Evolutionary conservation across 2,797 vertebrate species (phyloP).

Genomic region (Crenuchus spilurus): DNA sequence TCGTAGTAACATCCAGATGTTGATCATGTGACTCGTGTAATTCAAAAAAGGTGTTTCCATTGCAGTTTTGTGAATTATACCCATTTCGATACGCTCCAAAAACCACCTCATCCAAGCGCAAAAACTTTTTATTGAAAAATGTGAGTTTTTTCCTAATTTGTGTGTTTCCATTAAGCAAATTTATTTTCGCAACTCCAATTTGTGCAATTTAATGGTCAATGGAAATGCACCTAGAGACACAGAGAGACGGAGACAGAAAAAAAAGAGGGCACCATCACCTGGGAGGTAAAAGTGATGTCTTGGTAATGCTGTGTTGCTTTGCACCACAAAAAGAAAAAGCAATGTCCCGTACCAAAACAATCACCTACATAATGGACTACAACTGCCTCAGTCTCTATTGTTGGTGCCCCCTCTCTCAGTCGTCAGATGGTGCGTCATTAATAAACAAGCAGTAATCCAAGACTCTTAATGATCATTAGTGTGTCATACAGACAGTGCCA

Average conservation of each 20-base stretch:
- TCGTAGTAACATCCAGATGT: too few relatives aligned
- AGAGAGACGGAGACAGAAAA: background rate
- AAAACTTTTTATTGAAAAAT: too few relatives aligned
- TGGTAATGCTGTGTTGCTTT: slow-evolving; percentile 22
- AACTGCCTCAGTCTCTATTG: background rate
- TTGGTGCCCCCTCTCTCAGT: slow-evolving; percentile 28
- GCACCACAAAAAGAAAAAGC: slow-evolving; percentile 19
- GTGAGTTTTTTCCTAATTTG: too few relatives aligned
- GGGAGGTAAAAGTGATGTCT: background rate
- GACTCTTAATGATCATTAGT: slow-evolving; percentile 69
- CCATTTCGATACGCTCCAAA: too few relatives aligned
- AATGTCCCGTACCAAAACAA: background rate
- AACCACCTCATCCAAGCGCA: too few relatives aligned
- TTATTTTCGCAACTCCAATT: too few relatives aligned
- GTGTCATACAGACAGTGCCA: slow-evolving; percentile 54
- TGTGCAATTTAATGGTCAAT: too few relatives aligned
- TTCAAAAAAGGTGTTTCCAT: too few relatives aligned
- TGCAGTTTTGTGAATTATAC: too few relatives aligned
- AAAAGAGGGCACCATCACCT: background rate
- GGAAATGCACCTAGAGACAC: slow-evolving; percentile 4
- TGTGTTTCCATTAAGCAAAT: too few relatives aligned
- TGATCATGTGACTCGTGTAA: too few relatives aligned
- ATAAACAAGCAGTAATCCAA: slow-evolving; percentile 76
- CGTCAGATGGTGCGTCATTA: slow-evolving; percentile 67
- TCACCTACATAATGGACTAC: background rate